Conservation (phyloP, 2,113 vertebrate genomes). For the Tachuris rubrigastra region DNA sequence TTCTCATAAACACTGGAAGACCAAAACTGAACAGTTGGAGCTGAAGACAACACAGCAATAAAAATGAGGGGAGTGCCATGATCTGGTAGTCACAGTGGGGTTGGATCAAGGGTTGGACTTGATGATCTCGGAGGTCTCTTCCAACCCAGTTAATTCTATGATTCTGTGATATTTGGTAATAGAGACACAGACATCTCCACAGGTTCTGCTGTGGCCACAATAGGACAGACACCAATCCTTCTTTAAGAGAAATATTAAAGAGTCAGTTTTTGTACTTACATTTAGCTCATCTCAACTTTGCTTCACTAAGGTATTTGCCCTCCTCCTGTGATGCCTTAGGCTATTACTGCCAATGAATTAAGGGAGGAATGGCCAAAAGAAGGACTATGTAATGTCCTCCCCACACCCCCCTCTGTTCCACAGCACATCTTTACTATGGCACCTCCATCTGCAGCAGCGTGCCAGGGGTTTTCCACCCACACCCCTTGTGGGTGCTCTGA, state of each 20-base stretch:
- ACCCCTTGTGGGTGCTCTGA: not conserved
- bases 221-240: not conserved
- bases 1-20: constrained; percentile 77
- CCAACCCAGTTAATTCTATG: too few relatives aligned
- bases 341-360: not conserved
- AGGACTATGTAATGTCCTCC: not conserved
- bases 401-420: not conserved
- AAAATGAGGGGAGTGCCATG: too few relatives aligned
- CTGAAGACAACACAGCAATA: not conserved
- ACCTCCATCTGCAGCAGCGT: not conserved
- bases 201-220: not conserved
- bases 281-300: not conserved
- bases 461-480: not conserved
- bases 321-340: not conserved
- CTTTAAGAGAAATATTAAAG: not conserved
- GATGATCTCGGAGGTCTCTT: too few relatives aligned
- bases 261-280: not conserved
- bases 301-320: not conserved
- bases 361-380: not conserved
- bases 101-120: too few relatives aligned
- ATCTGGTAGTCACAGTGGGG: too few relatives aligned
- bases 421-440: not conserved
- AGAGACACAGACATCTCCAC: not conserved
- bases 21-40: not conserved
- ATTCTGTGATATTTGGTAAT: not conserved